Percentiles rank a stretch among this genome's conserved stretches.
phyloP scores from a whole-genome alignment of 2,888 invertebrate species.

The Lithophane semibrunnea region DNA sequence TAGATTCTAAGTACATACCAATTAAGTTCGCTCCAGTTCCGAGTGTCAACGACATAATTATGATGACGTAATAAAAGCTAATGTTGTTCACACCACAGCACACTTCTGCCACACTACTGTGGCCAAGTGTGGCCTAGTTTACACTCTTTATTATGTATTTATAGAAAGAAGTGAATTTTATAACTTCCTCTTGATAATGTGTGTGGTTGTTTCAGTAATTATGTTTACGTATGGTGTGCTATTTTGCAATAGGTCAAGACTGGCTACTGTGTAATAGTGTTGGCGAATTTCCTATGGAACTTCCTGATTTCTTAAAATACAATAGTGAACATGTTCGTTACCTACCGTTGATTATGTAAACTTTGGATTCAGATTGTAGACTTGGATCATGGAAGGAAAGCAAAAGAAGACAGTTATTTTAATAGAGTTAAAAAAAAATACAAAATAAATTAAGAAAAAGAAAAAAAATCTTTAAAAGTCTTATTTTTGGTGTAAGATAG shows the following conservation, averaged over 20 bases:
- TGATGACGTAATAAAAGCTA: constrained; percentile 54
- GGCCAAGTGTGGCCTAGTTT: constrained; percentile 51
- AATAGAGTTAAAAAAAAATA: not conserved
- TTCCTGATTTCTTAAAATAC: constrained; percentile 25
- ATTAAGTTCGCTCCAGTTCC: constrained; percentile 54
- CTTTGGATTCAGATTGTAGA: not conserved
- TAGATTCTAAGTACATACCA: constrained; percentile 11
- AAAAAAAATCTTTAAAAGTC: not conserved
- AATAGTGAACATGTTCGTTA: not conserved
- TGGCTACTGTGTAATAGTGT: not conserved
- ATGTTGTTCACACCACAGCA: constrained; percentile 47
- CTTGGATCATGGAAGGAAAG: too few species aligned
- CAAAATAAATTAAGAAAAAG: not conserved
- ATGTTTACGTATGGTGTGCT: constrained; percentile 10
- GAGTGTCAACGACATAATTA: constrained; percentile 42
- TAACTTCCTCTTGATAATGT: constrained; percentile 42
- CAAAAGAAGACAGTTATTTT: not conserved
- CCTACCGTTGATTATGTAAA: not conserved
- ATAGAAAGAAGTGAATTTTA: constrained; percentile 31
- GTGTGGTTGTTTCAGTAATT: constrained; percentile 6
- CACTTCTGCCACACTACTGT: constrained; percentile 25
- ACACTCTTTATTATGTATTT: constrained; percentile 27
- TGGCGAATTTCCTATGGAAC: not conserved
- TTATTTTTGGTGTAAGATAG: not conserved
- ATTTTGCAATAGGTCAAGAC: constrained; percentile 42